These are phyloP conservation scores for Bos indicus DNA, from an alignment of 2,113 vertebrate species.

Conservation along the genomic window DNA sequence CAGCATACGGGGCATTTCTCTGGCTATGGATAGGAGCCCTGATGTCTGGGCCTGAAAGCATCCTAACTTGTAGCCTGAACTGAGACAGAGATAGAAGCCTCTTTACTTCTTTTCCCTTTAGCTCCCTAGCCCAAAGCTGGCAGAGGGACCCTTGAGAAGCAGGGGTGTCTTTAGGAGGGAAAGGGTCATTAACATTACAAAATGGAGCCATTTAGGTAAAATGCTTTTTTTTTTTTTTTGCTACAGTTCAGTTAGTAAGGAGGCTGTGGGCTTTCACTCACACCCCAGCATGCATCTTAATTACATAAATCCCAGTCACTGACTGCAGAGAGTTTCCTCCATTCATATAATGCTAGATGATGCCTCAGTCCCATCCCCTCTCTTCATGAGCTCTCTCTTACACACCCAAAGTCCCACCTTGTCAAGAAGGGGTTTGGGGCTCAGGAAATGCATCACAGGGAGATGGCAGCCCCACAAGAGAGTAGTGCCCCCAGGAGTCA, in stretches of 20 bases:
- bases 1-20: neutral
- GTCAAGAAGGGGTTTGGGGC: neutral
- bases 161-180: neutral
- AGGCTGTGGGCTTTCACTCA: neutral
- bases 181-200: conserved; percentile 28
- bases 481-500: neutral
- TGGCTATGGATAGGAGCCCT: neutral
- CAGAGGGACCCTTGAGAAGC: neutral
- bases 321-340: neutral
- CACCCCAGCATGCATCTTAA: neutral
- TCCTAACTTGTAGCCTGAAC: neutral
- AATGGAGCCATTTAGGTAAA: neutral
- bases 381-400: neutral
- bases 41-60: neutral
- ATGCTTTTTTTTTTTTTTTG: neutral
- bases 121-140: neutral
- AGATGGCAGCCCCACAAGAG: neutral
- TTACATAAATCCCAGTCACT: neutral
- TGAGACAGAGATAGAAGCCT: neutral
- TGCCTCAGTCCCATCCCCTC: neutral
- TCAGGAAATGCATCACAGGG: neutral
- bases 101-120: neutral
- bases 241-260: neutral
- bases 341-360: neutral
- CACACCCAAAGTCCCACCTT: neutral